phyloP scores from a whole-genome alignment of 53 echinoderm and acorn worm genomes.

The Echinometra lucunter region DNA sequence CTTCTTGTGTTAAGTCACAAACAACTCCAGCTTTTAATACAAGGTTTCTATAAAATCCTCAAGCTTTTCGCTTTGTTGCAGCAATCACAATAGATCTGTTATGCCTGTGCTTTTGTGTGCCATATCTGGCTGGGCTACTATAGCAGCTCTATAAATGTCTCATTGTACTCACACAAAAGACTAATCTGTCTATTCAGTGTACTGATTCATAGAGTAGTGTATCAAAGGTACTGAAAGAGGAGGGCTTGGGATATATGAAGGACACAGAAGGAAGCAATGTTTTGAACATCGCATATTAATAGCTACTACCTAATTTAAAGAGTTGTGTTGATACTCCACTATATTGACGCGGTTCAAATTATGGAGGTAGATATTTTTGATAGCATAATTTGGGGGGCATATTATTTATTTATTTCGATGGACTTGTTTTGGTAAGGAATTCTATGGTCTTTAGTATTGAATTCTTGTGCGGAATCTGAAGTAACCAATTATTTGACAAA shows the following conservation, averaged over 20 bases:
- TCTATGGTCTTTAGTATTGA: not conserved
- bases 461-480: too few species aligned
- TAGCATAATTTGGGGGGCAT: not conserved
- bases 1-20: not conserved
- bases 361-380: not conserved
- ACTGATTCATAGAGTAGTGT: not conserved
- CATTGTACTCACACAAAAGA: slow-evolving; percentile 2
- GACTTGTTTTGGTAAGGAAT: not conserved
- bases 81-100: not conserved
- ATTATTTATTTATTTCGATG: not conserved
- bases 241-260: not conserved
- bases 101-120: not conserved
- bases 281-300: not conserved
- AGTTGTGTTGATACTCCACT: not conserved
- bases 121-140: not conserved
- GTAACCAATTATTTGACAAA: too few species aligned
- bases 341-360: not conserved
- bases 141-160: not conserved
- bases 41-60: not conserved
- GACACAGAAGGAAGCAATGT: not conserved
- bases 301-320: not conserved
- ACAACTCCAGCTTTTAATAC: not conserved
- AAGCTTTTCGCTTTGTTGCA: not conserved
- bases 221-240: not conserved
- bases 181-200: not conserved